A percentile compares a stretch with the other conserved stretches of the same genome.
Evolutionary conservation across 2,113 vertebrate genomes (phyloP).

Genomic region (Jaculus jaculus): DNA sequence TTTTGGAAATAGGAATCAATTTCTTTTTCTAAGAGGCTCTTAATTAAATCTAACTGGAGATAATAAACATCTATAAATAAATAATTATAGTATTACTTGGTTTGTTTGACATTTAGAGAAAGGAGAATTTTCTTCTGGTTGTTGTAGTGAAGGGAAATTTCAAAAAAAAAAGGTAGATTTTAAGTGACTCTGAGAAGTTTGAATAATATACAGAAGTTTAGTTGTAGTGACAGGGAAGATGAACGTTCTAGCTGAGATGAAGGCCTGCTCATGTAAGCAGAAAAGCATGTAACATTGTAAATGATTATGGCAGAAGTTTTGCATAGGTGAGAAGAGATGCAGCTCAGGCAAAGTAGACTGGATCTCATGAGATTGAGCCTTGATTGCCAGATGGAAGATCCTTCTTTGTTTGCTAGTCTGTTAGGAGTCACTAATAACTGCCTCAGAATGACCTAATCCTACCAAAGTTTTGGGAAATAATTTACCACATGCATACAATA

Average conservation of each 20-base stretch:
- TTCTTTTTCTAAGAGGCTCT: not conserved
- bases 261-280: not conserved
- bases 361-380: not conserved
- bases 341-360: conserved; percentile 9
- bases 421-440: not conserved
- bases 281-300: not conserved
- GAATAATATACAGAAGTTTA: conserved; percentile 31
- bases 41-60: conserved; percentile 1
- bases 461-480: conserved; percentile 22
- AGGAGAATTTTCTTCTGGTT: not conserved
- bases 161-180: conserved; percentile 40
- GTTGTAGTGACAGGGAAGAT: not conserved
- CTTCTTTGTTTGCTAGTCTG: conserved; percentile 1
- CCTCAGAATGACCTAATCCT: conserved; percentile 16
- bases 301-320: not conserved
- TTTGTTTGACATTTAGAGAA: conserved; percentile 24
- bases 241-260: not conserved
- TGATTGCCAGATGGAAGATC: conserved; percentile 17
- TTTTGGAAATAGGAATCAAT: conserved; percentile 25
- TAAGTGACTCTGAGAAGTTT: conserved; percentile 25
- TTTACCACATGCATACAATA: conserved; percentile 19
- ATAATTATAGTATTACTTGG: not conserved
- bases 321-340: not conserved
- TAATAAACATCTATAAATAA: not conserved
- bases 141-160: conserved; percentile 8